These are phyloP conservation scores for Rallus crepitans DNA, from an alignment of 2,797 vertebrate genomes.

Conservation along the genomic window DNA sequence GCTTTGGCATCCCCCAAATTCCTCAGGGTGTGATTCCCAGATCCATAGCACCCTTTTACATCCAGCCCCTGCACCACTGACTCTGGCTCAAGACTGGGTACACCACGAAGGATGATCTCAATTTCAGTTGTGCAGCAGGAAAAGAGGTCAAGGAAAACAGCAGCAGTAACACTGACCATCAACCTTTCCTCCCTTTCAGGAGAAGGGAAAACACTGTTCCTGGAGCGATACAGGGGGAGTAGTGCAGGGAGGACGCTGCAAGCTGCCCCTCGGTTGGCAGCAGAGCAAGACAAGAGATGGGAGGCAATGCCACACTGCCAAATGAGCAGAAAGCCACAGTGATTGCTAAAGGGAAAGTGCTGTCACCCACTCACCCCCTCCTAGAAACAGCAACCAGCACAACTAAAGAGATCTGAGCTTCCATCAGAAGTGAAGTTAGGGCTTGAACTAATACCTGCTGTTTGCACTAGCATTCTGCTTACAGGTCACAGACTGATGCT, in stretches of 20 bases:
- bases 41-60: not conserved
- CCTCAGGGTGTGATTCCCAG: not conserved
- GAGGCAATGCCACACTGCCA: not conserved
- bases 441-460: not conserved
- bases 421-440: not conserved
- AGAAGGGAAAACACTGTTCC: not conserved
- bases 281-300: not conserved
- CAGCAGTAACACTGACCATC: not conserved
- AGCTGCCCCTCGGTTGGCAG: not conserved
- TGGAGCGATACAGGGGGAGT: not conserved
- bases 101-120: not conserved
- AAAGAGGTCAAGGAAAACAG: not conserved
- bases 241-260: not conserved
- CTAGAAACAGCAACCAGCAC: not conserved
- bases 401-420: not conserved
- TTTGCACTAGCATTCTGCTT: not conserved
- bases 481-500: fast-evolving
- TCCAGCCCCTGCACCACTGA: not conserved
- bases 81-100: not conserved
- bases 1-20: not conserved
- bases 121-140: not conserved
- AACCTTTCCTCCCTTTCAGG: not conserved
- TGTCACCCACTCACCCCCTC: not conserved
- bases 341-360: not conserved
- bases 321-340: not conserved